Percentiles rank a stretch among this genome's conserved stretches.
Evolutionary conservation across 2,797 vertebrate genomes (phyloP).

Genomic region (Australoheros facetus): DNA sequence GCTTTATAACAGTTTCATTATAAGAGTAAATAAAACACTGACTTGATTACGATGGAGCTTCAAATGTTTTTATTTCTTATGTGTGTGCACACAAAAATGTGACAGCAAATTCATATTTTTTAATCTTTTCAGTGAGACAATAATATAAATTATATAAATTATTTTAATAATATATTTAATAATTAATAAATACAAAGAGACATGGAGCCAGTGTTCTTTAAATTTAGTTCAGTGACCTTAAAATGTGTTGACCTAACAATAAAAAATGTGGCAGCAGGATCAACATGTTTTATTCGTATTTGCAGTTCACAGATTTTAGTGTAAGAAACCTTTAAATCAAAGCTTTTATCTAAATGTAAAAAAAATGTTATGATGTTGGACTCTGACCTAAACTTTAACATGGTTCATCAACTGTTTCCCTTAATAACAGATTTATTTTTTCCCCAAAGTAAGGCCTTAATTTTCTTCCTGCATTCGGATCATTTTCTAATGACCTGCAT

Average conservation of each 20-base stretch:
- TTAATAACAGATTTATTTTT: neutral
- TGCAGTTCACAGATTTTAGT: neutral
- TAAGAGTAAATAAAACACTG: too few species aligned
- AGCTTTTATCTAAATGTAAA: neutral
- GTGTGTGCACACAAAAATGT: neutral
- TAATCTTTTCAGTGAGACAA: neutral
- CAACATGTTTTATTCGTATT: neutral
- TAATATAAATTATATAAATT: neutral
- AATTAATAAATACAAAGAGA: too few species aligned
- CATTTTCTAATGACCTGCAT: fast-evolving
- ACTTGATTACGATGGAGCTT: too few species aligned
- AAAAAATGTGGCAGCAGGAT: too few species aligned
- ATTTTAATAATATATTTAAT: too few species aligned
- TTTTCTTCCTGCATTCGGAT: fast-evolving
- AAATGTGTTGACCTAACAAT: too few species aligned
- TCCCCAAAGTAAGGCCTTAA: fast-evolving
- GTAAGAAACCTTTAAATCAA: neutral
- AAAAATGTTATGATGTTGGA: fast-evolving
- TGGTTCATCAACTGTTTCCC: neutral
- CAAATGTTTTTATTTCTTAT: neutral
- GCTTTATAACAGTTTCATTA: too few species aligned
- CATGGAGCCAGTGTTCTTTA: too few species aligned
- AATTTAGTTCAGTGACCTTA: too few species aligned
- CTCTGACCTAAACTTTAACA: neutral
- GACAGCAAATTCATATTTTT: too few species aligned